Conservation (phyloP, 2,888 invertebrate genomes). For the Brenthis daphne region DNA sequence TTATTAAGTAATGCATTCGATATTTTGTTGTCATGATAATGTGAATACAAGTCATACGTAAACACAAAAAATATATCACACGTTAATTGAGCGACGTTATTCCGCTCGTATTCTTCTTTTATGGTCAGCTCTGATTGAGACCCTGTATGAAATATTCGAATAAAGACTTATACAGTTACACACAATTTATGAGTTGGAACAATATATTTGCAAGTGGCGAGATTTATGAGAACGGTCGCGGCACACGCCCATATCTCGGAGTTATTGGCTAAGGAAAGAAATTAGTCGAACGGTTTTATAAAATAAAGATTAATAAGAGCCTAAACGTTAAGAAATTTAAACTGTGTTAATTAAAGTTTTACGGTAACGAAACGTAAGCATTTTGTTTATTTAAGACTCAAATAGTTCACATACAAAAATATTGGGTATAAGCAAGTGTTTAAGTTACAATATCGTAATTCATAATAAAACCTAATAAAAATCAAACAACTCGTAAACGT, state of each 20-base stretch:
- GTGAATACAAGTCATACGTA: constrained; percentile 5
- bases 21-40: background rate
- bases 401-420: no score
- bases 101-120: constrained; percentile 32
- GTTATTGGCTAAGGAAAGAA: constrained; percentile 37
- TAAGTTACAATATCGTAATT: no score
- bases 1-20: background rate
- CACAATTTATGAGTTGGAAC: constrained; percentile 65
- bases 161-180: constrained; percentile 59
- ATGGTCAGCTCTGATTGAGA: constrained; percentile 43
- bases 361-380: background rate
- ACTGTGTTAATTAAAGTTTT: background rate
- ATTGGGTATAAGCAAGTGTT: no score
- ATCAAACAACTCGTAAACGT: constrained; percentile 26
- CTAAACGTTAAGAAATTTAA: background rate
- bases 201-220: constrained; percentile 61
- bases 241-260: constrained; percentile 50
- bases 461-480: constrained; percentile 15
- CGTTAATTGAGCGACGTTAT: constrained; percentile 31
- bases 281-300: constrained; percentile 35
- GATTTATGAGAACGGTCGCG: constrained; percentile 66
- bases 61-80: constrained; percentile 23
- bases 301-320: constrained; percentile 2
- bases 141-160: constrained; percentile 48
- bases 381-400: no score